Evolutionary conservation across 37 sponge, comb jelly and placozoan genomes (phyloP).

Genomic region (Aphrocallistes beatrix): DNA sequence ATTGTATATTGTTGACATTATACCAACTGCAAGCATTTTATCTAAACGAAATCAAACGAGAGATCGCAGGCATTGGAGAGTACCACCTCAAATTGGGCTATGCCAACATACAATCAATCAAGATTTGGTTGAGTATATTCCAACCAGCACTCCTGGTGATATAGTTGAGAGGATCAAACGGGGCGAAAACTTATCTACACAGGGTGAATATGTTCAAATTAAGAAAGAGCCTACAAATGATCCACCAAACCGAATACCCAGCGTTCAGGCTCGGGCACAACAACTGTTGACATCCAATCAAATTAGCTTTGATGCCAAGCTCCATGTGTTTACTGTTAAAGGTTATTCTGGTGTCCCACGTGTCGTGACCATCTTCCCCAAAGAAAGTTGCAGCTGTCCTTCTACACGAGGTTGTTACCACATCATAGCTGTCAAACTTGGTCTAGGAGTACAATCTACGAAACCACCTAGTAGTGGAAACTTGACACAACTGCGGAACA

Average conservation of each 20-base stretch:
- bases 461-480: background rate
- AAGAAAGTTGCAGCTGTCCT: slow-evolving; percentile 22
- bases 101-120: background rate
- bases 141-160: background rate
- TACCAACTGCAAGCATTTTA: slow-evolving; percentile 41
- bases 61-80: slow-evolving; percentile 33
- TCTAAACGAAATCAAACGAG: slow-evolving; percentile 42
- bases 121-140: background rate
- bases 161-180: background rate
- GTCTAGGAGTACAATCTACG: background rate
- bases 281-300: background rate
- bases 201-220: background rate
- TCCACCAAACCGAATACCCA: slow-evolving; percentile 5
- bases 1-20: slow-evolving; percentile 23
- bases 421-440: background rate
- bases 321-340: slow-evolving; percentile 19
- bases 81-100: slow-evolving; percentile 11
- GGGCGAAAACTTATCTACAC: background rate
- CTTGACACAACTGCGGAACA: background rate
- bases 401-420: slow-evolving; percentile 11
- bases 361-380: slow-evolving; percentile 17
- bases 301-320: slow-evolving; percentile 22
- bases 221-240: background rate
- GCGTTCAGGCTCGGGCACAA: background rate
- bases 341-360: slow-evolving; percentile 12